Evolutionary conservation across 2,888 invertebrate species (phyloP).

Genomic region (Chrysolina americana): DNA sequence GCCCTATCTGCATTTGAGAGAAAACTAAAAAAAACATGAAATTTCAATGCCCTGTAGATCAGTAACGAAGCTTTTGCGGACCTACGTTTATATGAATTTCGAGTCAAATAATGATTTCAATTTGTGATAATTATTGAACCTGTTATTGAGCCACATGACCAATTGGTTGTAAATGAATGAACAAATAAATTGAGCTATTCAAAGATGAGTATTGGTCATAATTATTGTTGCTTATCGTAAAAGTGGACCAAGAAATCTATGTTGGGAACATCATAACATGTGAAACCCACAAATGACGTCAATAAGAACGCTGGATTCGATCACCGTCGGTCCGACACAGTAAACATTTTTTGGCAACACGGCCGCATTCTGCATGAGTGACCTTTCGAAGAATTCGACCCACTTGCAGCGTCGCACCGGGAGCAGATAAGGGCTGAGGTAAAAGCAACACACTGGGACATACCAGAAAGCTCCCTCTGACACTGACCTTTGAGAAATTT

Average conservation of each 20-base stretch:
- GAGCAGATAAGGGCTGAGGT: slow-evolving; percentile 13
- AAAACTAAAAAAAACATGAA: no score
- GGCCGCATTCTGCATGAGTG: not conserved
- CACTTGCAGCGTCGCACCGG: slow-evolving; percentile 18
- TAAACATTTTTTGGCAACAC: not conserved
- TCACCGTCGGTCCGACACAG: not conserved
- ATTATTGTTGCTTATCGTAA: not conserved
- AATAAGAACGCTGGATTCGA: not conserved
- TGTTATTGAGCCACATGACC: no score
- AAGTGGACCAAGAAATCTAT: not conserved
- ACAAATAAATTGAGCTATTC: not conserved
- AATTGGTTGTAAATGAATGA: no score
- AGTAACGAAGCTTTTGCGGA: no score
- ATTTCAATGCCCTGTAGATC: no score
- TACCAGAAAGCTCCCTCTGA: slow-evolving; percentile 20
- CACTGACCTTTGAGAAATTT: slow-evolving; percentile 59
- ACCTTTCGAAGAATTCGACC: slow-evolving; percentile 5
- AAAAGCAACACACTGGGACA: slow-evolving; percentile 29
- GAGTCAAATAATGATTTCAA: no score
- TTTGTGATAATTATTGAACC: no score
- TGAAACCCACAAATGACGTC: not conserved
- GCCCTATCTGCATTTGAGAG: no score
- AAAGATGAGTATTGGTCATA: not conserved
- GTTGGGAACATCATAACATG: not conserved
- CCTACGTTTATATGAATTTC: no score